A percentile compares a stretch with the other conserved stretches of the same genome.
Evolutionary conservation across 1,140 invertebrate genomes (phyloP).

Genomic region (Solen grandis): DNA sequence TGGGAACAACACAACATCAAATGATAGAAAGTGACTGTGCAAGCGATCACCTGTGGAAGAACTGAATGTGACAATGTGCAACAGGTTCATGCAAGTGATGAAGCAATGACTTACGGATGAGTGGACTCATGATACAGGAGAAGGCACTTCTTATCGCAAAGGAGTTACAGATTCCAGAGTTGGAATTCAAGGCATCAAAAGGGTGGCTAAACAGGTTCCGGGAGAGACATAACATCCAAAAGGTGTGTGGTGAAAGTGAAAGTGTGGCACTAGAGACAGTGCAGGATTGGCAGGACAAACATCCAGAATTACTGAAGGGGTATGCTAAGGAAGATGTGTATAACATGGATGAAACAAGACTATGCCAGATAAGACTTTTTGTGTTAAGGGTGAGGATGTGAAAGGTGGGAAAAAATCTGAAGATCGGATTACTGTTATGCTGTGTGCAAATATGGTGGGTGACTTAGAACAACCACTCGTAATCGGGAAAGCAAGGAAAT

Average conservation of each 20-base stretch:
- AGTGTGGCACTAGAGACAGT: constrained; percentile 28
- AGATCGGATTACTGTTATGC: constrained; percentile 55
- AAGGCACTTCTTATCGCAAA: constrained; percentile 32
- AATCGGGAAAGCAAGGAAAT: constrained; percentile 55
- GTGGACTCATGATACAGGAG: constrained; percentile 31
- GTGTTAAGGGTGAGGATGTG: constrained; percentile 53
- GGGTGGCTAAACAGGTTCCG: constrained; percentile 46
- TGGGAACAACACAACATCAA: not conserved
- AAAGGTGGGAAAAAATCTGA: constrained; percentile 64
- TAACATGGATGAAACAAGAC: constrained; percentile 64
- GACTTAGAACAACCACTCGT: constrained; percentile 51
- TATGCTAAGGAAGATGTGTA: constrained; percentile 58
- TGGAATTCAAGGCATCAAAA: constrained; percentile 60
- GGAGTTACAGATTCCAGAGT: constrained; percentile 35
- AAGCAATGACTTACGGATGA: not conserved
- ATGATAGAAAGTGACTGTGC: constrained; percentile 23
- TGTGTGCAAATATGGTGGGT: constrained; percentile 55
- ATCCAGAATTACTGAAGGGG: constrained; percentile 10
- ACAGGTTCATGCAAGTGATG: constrained; percentile 4
- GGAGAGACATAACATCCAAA: constrained; percentile 42
- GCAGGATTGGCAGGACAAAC: constrained; percentile 24
- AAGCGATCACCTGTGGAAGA: constrained; percentile 32
- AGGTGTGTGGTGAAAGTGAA: constrained; percentile 53
- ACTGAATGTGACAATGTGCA: constrained; percentile 24
- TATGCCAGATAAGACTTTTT: constrained; percentile 64